These are phyloP conservation scores for Melanogrammus aeglefinus DNA, from an alignment of 2,797 vertebrate genomes.

Conservation along the genomic window DNA sequence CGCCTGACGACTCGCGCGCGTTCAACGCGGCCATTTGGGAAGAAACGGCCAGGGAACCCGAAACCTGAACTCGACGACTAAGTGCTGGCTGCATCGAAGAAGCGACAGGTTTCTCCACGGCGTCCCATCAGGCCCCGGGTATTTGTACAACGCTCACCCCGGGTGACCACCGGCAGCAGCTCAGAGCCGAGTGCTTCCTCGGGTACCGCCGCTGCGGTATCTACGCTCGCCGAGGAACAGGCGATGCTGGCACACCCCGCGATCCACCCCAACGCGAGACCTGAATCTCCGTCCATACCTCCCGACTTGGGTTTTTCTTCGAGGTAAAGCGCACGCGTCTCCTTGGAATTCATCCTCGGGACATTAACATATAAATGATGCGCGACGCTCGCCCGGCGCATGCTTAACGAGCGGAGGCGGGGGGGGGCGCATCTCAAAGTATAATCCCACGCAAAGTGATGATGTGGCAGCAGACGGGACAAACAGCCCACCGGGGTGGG, in stretches of 20 bases:
- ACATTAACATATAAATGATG: conserved; percentile 78
- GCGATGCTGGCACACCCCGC: too few species aligned
- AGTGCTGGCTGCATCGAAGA: background rate
- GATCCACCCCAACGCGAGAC: background rate
- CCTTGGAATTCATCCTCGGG: conserved; percentile 51
- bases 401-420: conserved; percentile 68
- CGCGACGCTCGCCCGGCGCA: conserved; percentile 56
- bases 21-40: background rate
- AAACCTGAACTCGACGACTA: too few species aligned
- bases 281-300: background rate
- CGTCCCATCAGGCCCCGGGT: background rate
- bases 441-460: conserved; percentile 72
- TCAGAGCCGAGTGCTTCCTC: background rate
- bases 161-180: background rate
- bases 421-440: conserved; percentile 67
- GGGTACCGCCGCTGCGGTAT: background rate
- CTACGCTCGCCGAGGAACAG: background rate
- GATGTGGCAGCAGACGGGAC: conserved; percentile 71
- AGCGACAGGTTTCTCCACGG: background rate
- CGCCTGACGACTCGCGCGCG: too few species aligned
- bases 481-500: conserved; percentile 55
- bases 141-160: background rate
- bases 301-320: conserved; percentile 39
- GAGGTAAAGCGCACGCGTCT: conserved; percentile 71
- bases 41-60: too few species aligned